phyloP scores from a whole-genome alignment of 1,140 invertebrate species.

The Cataglyphis hispanica region DNA sequence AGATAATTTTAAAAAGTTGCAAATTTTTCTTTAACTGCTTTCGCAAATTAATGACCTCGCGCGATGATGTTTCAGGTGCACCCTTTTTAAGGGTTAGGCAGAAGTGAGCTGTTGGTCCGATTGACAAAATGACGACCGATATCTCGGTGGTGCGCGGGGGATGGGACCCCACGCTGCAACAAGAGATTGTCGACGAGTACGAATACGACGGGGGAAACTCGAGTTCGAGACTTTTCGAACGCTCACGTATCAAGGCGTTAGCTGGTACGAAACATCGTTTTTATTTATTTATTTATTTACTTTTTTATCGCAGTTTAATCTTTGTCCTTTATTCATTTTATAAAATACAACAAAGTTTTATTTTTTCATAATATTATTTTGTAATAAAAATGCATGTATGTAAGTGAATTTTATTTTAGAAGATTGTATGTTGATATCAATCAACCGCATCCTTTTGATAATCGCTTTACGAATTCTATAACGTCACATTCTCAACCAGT shows the following conservation, averaged over 20 bases:
- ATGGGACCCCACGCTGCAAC: conserved; percentile 96
- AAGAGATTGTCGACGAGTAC: conserved; percentile 97
- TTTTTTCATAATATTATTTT: neutral
- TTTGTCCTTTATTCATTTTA: neutral
- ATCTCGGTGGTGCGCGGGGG: conserved; percentile 95
- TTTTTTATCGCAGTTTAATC: neutral
- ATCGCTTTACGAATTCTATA: conserved; percentile 41
- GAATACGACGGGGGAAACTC: conserved; percentile 99
- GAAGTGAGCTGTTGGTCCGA: conserved; percentile 82
- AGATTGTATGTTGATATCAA: conserved; percentile 19
- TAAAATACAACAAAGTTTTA: neutral
- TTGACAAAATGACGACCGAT: conserved; percentile 96
- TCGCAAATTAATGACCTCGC: neutral
- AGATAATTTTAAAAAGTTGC: too few species aligned
- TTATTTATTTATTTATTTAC: too few species aligned
- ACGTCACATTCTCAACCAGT: conserved; percentile 21
- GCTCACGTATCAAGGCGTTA: conserved; percentile 99
- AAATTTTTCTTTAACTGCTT: neutral
- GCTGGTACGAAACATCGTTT: conserved; percentile 91
- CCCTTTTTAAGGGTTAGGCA: conserved; percentile 81
- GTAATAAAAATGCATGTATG: neutral
- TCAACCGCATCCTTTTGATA: conserved; percentile 53
- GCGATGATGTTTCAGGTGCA: conserved; percentile 75
- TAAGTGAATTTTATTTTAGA: neutral
- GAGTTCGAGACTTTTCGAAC: conserved; percentile 99